Evolutionary conservation across 64 coral and sea anemone species (phyloP).

Genomic region (Montipora sp.): DNA sequence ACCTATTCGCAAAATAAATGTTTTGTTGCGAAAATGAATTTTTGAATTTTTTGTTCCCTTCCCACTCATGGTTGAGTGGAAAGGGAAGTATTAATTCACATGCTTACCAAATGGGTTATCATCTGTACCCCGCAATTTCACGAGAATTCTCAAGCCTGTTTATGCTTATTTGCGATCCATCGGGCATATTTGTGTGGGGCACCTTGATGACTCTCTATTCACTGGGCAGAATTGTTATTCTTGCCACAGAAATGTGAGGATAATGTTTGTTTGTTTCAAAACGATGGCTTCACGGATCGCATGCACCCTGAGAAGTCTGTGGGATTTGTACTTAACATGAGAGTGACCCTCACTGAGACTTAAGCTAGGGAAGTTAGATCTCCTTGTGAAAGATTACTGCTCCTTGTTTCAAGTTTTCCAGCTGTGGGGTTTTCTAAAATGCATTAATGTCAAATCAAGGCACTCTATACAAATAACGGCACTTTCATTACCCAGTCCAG

Average conservation of each 20-base stretch:
- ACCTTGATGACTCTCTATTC: conserved; percentile 11
- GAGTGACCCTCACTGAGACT: background rate
- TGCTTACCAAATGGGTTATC: too few species aligned
- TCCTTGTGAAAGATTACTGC: conserved; percentile 16
- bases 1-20: too few species aligned
- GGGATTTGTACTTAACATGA: conserved; percentile 9
- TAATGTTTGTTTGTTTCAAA: conserved; percentile 10
- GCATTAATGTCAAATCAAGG: conserved; percentile 6
- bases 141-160: background rate
- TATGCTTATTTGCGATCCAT: background rate
- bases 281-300: background rate
- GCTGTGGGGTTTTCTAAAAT: conserved; percentile 31
- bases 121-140: too few species aligned
- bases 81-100: too few species aligned
- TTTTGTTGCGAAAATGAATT: too few species aligned
- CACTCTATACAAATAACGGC: background rate
- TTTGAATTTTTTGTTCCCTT: too few species aligned
- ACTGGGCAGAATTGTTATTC: background rate
- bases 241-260: conserved; percentile 16
- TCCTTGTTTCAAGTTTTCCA: conserved; percentile 23
- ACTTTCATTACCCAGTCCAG: background rate
- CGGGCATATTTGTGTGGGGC: background rate
- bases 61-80: too few species aligned
- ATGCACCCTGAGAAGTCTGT: conserved; percentile 22
- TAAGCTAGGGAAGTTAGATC: conserved; percentile 10